Evolutionary conservation across 1,140 invertebrate genomes (phyloP).

Genomic region (Scaptomyza graminum): DNA sequence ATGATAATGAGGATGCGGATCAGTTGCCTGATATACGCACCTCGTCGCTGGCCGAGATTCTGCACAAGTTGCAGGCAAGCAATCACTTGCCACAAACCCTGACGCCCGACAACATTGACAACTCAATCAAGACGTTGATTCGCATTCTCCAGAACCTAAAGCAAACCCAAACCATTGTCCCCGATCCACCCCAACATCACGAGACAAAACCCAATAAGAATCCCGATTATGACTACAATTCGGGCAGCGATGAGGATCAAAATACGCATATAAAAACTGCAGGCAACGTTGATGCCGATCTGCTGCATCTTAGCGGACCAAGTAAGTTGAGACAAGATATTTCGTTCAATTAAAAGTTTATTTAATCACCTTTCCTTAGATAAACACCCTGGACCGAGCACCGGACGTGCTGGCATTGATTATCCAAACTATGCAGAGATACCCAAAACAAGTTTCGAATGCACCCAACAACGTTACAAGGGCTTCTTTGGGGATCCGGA

Average conservation of each 20-base stretch:
- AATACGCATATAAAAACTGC: conserved; percentile 9
- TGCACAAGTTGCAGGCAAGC: conserved; percentile 88
- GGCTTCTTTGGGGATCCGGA: conserved; percentile 95
- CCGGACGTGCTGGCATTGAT: conserved; percentile 91
- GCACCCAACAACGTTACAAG: conserved; percentile 93
- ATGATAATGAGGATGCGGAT: conserved; percentile 59
- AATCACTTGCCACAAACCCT: conserved; percentile 90
- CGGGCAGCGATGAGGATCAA: conserved; percentile 41
- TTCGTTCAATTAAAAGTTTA: too few relatives aligned
- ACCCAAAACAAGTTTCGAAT: conserved; percentile 91
- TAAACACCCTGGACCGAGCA: conserved; percentile 85
- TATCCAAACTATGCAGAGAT: conserved; percentile 92
- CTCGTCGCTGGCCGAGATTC: conserved; percentile 84
- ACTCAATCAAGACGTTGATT: conserved; percentile 90
- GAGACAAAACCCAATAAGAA: conserved; percentile 41
- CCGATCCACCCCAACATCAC: conserved; percentile 79
- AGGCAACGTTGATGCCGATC: conserved; percentile 30
- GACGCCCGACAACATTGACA: conserved; percentile 90
- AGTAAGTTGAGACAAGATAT: conserved; percentile 56
- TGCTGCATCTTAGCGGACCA: conserved; percentile 50
- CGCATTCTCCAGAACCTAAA: conserved; percentile 89
- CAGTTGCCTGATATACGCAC: conserved; percentile 76
- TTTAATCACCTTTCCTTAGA: conserved; percentile 37
- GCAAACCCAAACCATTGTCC: conserved; percentile 84
- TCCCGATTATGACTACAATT: conserved; percentile 70